These are phyloP conservation scores for Antennarius striatus DNA, from an alignment of 2,113 vertebrate genomes.

Conservation along the genomic window DNA sequence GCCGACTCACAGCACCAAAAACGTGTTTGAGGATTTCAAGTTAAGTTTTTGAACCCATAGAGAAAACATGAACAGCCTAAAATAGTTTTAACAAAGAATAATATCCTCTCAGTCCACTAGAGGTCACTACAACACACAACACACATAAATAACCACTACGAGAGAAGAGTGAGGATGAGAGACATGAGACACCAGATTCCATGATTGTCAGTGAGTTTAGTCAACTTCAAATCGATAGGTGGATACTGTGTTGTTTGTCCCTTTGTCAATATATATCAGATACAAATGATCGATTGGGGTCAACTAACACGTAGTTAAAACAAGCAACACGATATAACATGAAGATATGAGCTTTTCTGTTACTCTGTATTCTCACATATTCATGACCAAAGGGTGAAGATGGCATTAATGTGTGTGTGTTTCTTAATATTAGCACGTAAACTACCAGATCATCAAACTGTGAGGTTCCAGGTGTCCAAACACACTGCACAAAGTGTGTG, in stretches of 20 bases:
- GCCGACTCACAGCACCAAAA: no score
- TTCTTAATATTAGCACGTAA: background rate
- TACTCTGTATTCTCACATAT: no score
- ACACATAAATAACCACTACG: background rate
- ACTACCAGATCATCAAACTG: background rate
- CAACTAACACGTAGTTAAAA: slow-evolving; percentile 7
- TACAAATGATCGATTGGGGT: slow-evolving; percentile 6
- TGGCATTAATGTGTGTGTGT: background rate
- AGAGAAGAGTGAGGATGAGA: slow-evolving; percentile 15
- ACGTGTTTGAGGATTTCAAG: no score
- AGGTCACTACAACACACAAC: background rate
- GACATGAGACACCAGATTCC: slow-evolving; percentile 42
- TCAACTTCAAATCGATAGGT: slow-evolving; percentile 27
- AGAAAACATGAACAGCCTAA: no score
- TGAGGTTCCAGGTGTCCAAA: background rate
- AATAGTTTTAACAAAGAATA: background rate
- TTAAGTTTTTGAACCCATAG: no score
- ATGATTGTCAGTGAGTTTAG: slow-evolving; percentile 16
- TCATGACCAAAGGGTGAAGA: no score
- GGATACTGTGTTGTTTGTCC: slow-evolving; percentile 21
- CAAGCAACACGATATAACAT: slow-evolving; percentile 10
- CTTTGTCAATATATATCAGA: slow-evolving; percentile 25
- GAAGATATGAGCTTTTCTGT: background rate
- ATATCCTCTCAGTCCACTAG: slow-evolving; percentile 24
- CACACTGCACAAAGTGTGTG: slow-evolving; percentile 5